Evolutionary conservation across 2,888 invertebrate species (phyloP).

Genomic region (Ariolimax columbianus): DNA sequence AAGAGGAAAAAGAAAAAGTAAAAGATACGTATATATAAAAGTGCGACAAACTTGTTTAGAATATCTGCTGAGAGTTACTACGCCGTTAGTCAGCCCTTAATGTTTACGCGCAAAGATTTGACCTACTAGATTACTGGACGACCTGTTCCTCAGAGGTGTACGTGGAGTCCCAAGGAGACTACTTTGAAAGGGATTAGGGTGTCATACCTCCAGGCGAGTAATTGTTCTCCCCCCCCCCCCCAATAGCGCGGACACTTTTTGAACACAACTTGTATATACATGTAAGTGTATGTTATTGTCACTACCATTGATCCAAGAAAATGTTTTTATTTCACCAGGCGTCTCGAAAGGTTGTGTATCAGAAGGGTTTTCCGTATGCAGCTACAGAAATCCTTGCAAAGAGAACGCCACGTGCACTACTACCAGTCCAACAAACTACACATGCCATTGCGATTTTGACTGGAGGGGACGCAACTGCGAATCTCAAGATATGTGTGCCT

Average conservation of each 20-base stretch:
- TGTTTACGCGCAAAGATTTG: too few relatives aligned
- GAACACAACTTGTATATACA: background rate
- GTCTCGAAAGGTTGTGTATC: background rate
- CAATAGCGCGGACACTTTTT: too few relatives aligned
- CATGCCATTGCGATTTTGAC: constrained; percentile 57
- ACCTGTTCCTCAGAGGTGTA: too few relatives aligned
- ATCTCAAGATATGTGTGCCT: constrained; percentile 59
- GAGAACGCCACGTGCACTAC: background rate
- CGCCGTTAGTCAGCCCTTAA: too few relatives aligned
- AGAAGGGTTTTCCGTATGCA: background rate
- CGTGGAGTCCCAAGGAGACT: too few relatives aligned
- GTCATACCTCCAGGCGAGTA: background rate
- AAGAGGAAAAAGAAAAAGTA: too few relatives aligned
- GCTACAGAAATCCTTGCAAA: background rate
- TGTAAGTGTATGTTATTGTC: background rate
- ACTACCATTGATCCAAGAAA: background rate
- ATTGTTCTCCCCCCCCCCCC: background rate
- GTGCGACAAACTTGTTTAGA: too few relatives aligned
- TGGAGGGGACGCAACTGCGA: constrained; percentile 68
- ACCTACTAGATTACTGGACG: too few relatives aligned
- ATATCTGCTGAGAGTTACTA: too few relatives aligned
- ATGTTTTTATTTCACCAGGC: background rate
- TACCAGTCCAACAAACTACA: background rate
- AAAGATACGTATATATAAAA: too few relatives aligned
- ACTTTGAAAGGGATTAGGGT: too few relatives aligned